phyloP scores from a whole-genome alignment of 92 coral and sea anemone species.

The Epizoanthus ramosus region DNA sequence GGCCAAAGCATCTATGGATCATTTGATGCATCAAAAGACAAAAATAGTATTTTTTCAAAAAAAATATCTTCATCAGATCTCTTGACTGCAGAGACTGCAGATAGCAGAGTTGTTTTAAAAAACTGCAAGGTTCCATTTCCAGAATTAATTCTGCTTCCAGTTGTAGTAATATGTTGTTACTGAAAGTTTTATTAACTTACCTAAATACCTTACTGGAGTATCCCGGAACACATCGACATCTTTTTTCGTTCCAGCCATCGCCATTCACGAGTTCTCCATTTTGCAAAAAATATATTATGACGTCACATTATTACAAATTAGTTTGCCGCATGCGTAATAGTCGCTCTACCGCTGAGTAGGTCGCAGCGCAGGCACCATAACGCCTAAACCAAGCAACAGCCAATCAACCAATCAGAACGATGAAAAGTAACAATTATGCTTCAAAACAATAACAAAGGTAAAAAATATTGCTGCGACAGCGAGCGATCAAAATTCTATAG shows the following conservation, averaged over 20 bases:
- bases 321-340: not conserved
- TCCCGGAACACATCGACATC: conserved; percentile 29
- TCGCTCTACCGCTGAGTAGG: not conserved
- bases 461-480: not conserved
- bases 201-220: conserved; percentile 27
- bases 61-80: too few species aligned
- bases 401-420: conserved; percentile 35
- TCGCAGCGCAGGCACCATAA: conserved; percentile 30
- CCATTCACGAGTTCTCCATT: not conserved
- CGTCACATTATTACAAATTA: not conserved
- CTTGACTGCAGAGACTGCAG: too few species aligned
- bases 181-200: not conserved
- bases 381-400: conserved; percentile 39
- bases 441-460: conserved; percentile 38
- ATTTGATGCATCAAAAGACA: too few species aligned
- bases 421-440: conserved; percentile 21
- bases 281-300: not conserved
- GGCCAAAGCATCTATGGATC: too few species aligned
- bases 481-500: not conserved
- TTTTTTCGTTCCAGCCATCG: not conserved
- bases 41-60: too few species aligned
- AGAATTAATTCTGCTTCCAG: not conserved
- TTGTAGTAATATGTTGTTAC: too few species aligned
- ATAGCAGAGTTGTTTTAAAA: too few species aligned
- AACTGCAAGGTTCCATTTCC: too few species aligned